Conservation (phyloP, 1,140 invertebrate genomes). For the Holcopasites calliopsidis region DNA sequence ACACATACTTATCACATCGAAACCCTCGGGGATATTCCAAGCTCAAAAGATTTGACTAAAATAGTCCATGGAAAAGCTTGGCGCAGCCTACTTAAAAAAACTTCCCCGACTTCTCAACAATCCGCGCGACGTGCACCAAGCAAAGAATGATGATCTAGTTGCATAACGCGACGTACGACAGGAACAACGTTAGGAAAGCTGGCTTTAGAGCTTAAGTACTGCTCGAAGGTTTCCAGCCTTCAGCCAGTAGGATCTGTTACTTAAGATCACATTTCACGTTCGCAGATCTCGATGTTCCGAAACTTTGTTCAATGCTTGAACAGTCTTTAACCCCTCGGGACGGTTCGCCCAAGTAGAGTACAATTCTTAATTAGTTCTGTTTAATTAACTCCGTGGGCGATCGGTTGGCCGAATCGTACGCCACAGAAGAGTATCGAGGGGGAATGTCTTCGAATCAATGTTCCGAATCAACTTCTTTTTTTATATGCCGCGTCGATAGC, state of each 20-base stretch:
- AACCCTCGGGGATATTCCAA: background rate
- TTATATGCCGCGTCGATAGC: too few relatives aligned
- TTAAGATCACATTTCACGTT: conserved; percentile 3
- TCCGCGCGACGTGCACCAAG: background rate
- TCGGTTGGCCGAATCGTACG: background rate
- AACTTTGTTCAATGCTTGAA: conserved; percentile 3
- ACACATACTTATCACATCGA: too few relatives aligned
- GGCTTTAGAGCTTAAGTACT: conserved; percentile 18
- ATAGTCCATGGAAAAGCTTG: background rate
- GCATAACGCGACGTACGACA: background rate
- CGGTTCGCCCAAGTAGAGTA: background rate
- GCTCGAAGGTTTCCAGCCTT: background rate
- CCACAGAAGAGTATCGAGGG: background rate
- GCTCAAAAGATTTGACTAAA: background rate
- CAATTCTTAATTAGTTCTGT: conserved; percentile 3
- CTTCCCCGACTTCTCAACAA: background rate
- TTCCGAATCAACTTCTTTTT: too few relatives aligned
- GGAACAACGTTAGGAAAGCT: background rate
- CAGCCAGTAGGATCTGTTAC: background rate
- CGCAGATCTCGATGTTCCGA: background rate
- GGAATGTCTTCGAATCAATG: too few relatives aligned
- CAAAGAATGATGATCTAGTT: background rate
- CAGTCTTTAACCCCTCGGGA: background rate
- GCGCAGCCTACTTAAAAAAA: background rate
- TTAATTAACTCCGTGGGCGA: conserved; percentile 21